These are phyloP conservation scores for Otus scops DNA, from an alignment of 2,797 vertebrate species.

Conservation along the genomic window DNA sequence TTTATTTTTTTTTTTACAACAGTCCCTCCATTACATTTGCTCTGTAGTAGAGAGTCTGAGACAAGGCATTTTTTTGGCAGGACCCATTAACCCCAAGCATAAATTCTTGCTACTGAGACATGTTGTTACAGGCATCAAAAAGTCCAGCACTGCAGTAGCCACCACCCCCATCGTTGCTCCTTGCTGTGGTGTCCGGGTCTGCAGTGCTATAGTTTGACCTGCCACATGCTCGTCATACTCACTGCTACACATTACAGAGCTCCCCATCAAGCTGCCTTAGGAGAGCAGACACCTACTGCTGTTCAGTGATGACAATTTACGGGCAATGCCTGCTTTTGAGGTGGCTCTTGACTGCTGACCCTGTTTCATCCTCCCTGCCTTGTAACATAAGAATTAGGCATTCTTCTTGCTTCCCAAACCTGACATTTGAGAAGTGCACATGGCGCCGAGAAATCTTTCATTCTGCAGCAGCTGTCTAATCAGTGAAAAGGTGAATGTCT, in stretches of 20 bases:
- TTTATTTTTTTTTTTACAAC: neutral
- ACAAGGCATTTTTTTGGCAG: neutral
- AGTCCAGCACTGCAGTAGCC: neutral
- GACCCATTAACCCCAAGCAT: neutral
- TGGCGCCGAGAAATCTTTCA: neutral
- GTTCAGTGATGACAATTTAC: rapidly evolving
- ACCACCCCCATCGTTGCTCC: neutral
- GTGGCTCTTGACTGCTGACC: neutral
- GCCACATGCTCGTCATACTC: neutral
- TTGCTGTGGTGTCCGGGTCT: neutral
- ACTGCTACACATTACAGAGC: rapidly evolving
- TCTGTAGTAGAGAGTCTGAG: neutral
- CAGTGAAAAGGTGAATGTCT: neutral
- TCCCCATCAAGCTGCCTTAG: neutral
- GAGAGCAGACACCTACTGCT: neutral
- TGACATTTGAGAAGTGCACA: neutral
- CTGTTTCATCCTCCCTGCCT: neutral
- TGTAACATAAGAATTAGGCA: neutral
- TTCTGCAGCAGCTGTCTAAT: neutral
- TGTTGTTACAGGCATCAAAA: neutral
- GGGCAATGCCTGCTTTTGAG: neutral
- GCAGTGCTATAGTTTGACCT: neutral
- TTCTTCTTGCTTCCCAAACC: neutral
- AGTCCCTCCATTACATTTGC: neutral
- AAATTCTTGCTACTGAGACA: neutral